Percentiles rank a stretch among this genome's conserved stretches.
phyloP scores from a whole-genome alignment of 2,113 vertebrate species.

The Synchiropus splendidus region DNA sequence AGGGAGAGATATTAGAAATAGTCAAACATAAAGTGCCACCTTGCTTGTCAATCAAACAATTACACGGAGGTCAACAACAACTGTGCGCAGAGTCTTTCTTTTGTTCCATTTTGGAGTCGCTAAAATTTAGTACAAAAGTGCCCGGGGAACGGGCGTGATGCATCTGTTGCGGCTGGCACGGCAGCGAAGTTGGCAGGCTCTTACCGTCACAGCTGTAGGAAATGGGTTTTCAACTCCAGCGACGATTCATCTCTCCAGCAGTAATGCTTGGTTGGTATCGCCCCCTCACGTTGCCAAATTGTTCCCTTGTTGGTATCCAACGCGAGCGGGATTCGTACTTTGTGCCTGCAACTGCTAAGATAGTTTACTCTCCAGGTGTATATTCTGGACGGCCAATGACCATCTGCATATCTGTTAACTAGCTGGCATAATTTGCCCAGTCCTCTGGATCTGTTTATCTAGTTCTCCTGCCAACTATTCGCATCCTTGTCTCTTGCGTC shows the following conservation, averaged over 20 bases:
- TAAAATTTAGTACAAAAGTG: too few species aligned
- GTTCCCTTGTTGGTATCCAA: not conserved
- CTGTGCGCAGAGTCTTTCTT: too few species aligned
- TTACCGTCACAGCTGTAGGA: slow-evolving; percentile 32
- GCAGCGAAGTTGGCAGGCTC: slow-evolving; percentile 12
- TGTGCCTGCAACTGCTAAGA: too few species aligned
- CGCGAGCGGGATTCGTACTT: too few species aligned
- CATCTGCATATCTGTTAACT: slow-evolving; percentile 2
- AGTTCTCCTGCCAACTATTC: not conserved
- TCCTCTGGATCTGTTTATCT: slow-evolving; percentile 1
- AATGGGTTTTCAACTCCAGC: slow-evolving; percentile 38
- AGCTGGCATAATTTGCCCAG: not conserved
- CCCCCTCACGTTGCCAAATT: slow-evolving; percentile 4
- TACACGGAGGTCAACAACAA: too few species aligned
- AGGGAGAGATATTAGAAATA: too few species aligned
- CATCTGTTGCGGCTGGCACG: slow-evolving; percentile 21
- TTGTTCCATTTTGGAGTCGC: too few species aligned
- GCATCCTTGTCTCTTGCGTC: not conserved
- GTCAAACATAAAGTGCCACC: too few species aligned
- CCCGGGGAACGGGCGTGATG: slow-evolving; percentile 1
- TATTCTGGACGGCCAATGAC: slow-evolving; percentile 1
- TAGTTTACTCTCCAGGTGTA: not conserved
- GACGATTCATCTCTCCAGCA: slow-evolving; percentile 28
- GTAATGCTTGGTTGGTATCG: slow-evolving; percentile 15
- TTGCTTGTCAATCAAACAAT: too few species aligned